Evolutionary conservation across 2,888 invertebrate species (phyloP), one percentile per base, ranked within the genome.

Genomic region (Callimorpha dominula): DNA sequence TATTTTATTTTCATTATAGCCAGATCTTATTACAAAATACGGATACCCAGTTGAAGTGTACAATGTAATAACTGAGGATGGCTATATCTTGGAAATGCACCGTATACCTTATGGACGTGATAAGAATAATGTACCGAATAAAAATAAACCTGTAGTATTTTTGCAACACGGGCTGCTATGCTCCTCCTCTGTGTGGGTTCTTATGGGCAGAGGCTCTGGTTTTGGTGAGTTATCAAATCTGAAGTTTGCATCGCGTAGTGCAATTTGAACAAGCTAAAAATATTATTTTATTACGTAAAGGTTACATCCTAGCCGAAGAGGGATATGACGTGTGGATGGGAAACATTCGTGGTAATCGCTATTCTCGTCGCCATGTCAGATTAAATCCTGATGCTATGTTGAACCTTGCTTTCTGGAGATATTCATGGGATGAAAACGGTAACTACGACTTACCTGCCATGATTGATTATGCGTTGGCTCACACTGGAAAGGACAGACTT

Each of bases 341-440:
- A 0, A 98, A 98, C 87, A 96, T 96, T n/a, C 96, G 98, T 6
- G 98, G 98, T 12, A 98, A 97, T 86, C 95, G 93, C 49, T 97
- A 97, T 87, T 96, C 97, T 0, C 94, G 96, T n/a, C 92, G 87
- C 9, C 98, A 98, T 84, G 81, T 87, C 0, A 88, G 89, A 0
- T 81, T 95, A 86, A 90, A 95, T 73, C 93, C 96, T 0, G 88
- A 90, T 15, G 85, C 87, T 11, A 46, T 90, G 49, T 72, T 91
- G 0, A 95, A 95, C 74, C 85, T 88, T 6, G 87, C 92, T n/a
- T 97, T 95, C 87, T 97, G 97, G 97, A 88, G 96, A 68, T 97
- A 97, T 86, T 98, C 98, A 74, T 99, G 97, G 97, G 98, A 99
- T 87, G 97, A 98, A 88, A 98, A 99, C 88, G 98, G 97, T 0